Base-by-base conservation (phyloP, 2,797 vertebrate species). In the Melanotaenia trifasciata region DNA sequence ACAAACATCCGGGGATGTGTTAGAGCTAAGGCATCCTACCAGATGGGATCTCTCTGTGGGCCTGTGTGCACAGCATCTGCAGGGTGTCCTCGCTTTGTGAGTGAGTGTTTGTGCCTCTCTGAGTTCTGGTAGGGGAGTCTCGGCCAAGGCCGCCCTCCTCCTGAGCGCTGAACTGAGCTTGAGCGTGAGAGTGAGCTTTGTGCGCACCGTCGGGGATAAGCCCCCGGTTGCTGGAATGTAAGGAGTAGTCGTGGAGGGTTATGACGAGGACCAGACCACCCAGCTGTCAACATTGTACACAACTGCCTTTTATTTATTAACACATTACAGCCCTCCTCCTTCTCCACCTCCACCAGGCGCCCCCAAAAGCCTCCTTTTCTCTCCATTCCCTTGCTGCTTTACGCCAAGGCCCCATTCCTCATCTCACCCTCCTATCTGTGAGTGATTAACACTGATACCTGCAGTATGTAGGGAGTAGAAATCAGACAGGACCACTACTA, bases 191-290 rank as follows among this genome's bases (percentile, higher is more conserved):
- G 94, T 90, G 89, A 94, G 90, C 93, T 94, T 93, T 94, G 93
- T 94, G 93, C 88, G 73, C 87, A 86, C 90, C 75, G 90, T 90
- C 90, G 75, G 92, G 92, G 92, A 94, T 92, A 93, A 93, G 90
- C 90, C 87, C 87, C 87, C 77, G 86, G 91, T 91, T 89, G 86
- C 89, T 84, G 93, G 94, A 95, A 95, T 95, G 94, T 91, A 89
- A 94, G 94, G 93, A 94, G 94, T 94, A 93, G 90, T 92, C 71
- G 66, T 86, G 88, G 80, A 92, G 89, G 89, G 91, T 92, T 94
- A 91, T 94, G 93, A 94, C 86, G 91, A 93, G 92, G 89, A 91
- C 62, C 94, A 94, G 95, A 94, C 93, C 94, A 94, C 94, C 93
- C 92, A 78, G 93, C 94, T 94, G 94, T 95, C 93, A 94, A 88